Percentiles rank a stretch among this genome's conserved stretches.
phyloP scores from a whole-genome alignment of 2,113 vertebrate species.

The Ariopsis seemanni region DNA sequence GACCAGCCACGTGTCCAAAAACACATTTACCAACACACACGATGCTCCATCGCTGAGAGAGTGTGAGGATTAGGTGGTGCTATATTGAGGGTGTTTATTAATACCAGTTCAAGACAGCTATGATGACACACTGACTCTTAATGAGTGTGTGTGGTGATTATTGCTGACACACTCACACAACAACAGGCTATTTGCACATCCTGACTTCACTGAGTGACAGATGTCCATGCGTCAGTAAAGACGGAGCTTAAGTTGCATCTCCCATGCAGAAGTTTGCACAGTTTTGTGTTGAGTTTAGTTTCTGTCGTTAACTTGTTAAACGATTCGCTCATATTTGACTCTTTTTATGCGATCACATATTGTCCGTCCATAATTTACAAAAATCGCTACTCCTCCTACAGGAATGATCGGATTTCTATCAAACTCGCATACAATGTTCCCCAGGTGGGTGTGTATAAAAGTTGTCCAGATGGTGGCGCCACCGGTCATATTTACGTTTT shows the following conservation, averaged over 20 bases:
- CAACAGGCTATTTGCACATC: neutral
- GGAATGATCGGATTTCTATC: too few relatives aligned
- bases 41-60: neutral
- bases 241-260: neutral
- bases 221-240: neutral
- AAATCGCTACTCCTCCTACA: too few relatives aligned
- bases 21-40: neutral
- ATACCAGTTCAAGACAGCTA: neutral
- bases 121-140: neutral
- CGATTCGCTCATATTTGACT: neutral
- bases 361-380: too few relatives aligned
- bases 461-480: too few relatives aligned
- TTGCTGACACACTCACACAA: neutral
- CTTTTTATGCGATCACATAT: too few relatives aligned
- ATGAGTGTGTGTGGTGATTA: neutral
- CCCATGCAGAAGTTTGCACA: neutral
- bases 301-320: neutral
- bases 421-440: too few relatives aligned
- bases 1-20: neutral
- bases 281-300: neutral
- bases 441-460: too few relatives aligned
- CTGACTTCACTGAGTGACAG: neutral
- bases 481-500: too few relatives aligned
- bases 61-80: constrained; percentile 8
- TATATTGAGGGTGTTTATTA: constrained; percentile 10